Percentiles rank a stretch among this genome's conserved stretches.
phyloP scores from a whole-genome alignment of 2,888 invertebrate genomes.

The Alsophila aescularia region DNA sequence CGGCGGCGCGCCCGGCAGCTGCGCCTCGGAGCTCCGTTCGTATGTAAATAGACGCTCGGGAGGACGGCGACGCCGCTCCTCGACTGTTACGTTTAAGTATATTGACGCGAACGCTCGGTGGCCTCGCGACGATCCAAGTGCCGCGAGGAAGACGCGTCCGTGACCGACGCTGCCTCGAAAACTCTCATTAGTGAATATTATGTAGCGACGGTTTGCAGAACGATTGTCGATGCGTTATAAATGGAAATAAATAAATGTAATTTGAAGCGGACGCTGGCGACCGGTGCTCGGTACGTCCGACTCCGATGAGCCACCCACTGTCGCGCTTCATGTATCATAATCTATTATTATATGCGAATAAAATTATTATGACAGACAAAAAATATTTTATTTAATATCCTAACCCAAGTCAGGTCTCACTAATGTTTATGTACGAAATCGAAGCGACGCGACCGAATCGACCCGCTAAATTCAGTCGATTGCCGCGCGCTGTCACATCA shows the following conservation, averaged over 20 bases:
- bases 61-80: constrained; percentile 65
- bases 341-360: constrained; percentile 84
- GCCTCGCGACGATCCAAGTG: constrained; percentile 57
- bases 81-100: constrained; percentile 81
- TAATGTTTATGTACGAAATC: too few relatives aligned
- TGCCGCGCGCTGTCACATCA: too few relatives aligned
- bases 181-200: constrained; percentile 81
- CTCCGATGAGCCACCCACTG: constrained; percentile 63
- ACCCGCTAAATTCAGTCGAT: too few relatives aligned
- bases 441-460: too few relatives aligned
- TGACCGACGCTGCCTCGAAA: constrained; percentile 75
- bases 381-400: constrained; percentile 1
- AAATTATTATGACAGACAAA: constrained; percentile 74
- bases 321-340: constrained; percentile 81
- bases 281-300: constrained; percentile 56
- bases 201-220: constrained; percentile 77
- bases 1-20: constrained; percentile 40
- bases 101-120: constrained; percentile 73
- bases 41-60: constrained; percentile 77
- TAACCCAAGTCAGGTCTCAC: too few relatives aligned
- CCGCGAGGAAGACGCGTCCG: constrained; percentile 64
- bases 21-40: constrained; percentile 62
- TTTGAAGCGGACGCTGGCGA: constrained; percentile 67
- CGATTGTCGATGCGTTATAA: constrained; percentile 78
- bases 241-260: constrained; percentile 75